Percentiles rank a stretch among this genome's conserved stretches.
Evolutionary conservation across 2,888 invertebrate genomes (phyloP).

Genomic region (Dendrolimus houi): DNA sequence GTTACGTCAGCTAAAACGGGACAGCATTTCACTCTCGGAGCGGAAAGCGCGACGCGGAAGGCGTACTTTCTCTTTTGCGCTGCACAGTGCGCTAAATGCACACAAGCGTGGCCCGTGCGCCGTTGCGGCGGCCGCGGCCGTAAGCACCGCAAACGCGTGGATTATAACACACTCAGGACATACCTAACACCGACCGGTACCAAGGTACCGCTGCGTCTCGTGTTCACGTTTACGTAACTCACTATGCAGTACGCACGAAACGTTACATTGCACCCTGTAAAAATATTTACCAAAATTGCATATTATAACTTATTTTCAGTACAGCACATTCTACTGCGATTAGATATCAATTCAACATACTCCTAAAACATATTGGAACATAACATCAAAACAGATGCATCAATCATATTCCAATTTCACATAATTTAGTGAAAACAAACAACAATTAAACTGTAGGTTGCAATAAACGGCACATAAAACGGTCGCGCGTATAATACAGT

Average conservation of each 20-base stretch:
- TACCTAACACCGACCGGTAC: constrained; percentile 11
- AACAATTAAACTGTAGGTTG: constrained; percentile 40
- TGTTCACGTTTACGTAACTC: constrained; percentile 21
- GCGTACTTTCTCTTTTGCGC: constrained; percentile 72
- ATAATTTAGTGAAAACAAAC: constrained; percentile 31
- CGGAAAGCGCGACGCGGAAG: constrained; percentile 74
- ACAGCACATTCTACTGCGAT: background rate
- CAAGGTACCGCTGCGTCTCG: constrained; percentile 24
- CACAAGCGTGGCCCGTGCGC: background rate
- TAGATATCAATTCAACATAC: background rate
- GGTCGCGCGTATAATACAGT: constrained; percentile 51
- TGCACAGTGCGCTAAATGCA: constrained; percentile 34
- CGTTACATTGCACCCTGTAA: background rate
- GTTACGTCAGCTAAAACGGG: constrained; percentile 71
- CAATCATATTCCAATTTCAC: constrained; percentile 7
- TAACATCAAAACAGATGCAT: background rate
- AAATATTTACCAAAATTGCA: background rate
- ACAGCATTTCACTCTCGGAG: constrained; percentile 72
- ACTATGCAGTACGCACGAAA: constrained; percentile 13
- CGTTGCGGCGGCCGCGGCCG: constrained; percentile 8
- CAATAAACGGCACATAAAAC: constrained; percentile 41
- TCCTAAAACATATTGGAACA: constrained; percentile 3
- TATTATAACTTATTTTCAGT: background rate
- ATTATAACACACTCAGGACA: constrained; percentile 16
- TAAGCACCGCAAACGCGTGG: constrained; percentile 35